Evolutionary conservation across 2,797 vertebrate species (phyloP), one percentile per base, ranked within the genome.

Genomic region (Echiichthys vipera): DNA sequence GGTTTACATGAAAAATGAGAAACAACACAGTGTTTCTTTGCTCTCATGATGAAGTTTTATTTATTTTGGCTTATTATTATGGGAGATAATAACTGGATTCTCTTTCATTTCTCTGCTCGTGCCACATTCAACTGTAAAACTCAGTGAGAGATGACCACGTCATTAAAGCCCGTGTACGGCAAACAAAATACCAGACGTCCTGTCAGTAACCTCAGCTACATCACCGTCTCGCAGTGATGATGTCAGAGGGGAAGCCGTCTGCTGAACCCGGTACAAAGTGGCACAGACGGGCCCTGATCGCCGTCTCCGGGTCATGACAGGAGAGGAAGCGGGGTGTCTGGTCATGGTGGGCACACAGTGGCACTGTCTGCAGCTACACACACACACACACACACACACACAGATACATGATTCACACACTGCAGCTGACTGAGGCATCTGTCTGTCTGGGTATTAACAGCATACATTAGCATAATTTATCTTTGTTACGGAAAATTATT

Each of bases 241-340:
- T 84, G 86, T 88, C 89, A 90, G 73, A 53, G 63, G 79, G 84
- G 77, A 88, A 80, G 70, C 74, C 17, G 73, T 80, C 85, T 81
- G 84, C 69, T 71, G 70, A 74, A 77, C 67, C 77, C 22, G 67
- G 89, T 84, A 85, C 91, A 67, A 53, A 62, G 78, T 89, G 90
- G 85, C 84, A 92, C 91, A 89, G 78, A 90, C 83, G 70, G 43
- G 46, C 27, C 68, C 15, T n/a, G 59, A 18, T 70, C 74, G 47
- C 65, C 74, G 80, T 89, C 87, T 85, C 63, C 40, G 57, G 67
- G 43, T 81, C 77, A 58, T 29, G 40, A 45, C 58, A 37, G 86
- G 59, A 81, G 51, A 90, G 89, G 89, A 93, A 92, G 83, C 80
- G 17, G 58, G 57, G 71, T 64, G 87, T 91, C 87, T 91, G 84